Evolutionary conservation across 1,140 invertebrate genomes (phyloP).

Genomic region (Bombus huntii): DNA sequence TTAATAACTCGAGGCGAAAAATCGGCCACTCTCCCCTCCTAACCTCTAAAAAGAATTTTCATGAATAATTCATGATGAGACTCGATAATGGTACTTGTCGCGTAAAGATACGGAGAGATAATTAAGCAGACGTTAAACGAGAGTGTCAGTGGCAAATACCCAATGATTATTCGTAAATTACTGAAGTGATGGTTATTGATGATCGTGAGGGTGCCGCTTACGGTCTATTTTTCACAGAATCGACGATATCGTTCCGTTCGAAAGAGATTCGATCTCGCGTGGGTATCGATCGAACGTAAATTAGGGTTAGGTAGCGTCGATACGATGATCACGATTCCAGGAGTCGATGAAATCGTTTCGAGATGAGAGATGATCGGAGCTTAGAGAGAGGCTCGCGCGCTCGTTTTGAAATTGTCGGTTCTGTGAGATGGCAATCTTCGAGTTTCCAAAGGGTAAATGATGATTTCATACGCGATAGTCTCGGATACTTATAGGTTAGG

Average conservation of each 20-base stretch:
- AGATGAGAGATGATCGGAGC: neutral
- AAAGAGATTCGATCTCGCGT: neutral
- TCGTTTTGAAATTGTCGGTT: neutral
- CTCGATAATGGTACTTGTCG: neutral
- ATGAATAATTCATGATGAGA: slow-evolving; percentile 48
- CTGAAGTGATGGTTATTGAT: slow-evolving; percentile 33
- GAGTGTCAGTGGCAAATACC: neutral
- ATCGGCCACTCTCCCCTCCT: neutral
- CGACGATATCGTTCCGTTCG: neutral
- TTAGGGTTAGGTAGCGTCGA: neutral
- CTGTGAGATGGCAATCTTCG: neutral
- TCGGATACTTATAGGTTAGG: neutral
- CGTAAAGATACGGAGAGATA: slow-evolving; percentile 37
- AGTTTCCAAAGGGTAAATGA: neutral
- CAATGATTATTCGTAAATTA: slow-evolving; percentile 48
- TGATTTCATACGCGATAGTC: slow-evolving; percentile 1
- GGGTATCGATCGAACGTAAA: neutral
- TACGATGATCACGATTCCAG: slow-evolving; percentile 5
- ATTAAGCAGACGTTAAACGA: slow-evolving; percentile 42
- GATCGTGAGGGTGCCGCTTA: neutral
- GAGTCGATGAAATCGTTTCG: slow-evolving; percentile 16
- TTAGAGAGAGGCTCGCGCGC: too few relatives aligned
- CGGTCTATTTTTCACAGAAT: neutral
- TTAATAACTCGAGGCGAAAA: neutral
- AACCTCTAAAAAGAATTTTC: neutral